Base-by-base conservation (phyloP, 64 coral and sea anemone species). In the Montipora sp. region DNA sequence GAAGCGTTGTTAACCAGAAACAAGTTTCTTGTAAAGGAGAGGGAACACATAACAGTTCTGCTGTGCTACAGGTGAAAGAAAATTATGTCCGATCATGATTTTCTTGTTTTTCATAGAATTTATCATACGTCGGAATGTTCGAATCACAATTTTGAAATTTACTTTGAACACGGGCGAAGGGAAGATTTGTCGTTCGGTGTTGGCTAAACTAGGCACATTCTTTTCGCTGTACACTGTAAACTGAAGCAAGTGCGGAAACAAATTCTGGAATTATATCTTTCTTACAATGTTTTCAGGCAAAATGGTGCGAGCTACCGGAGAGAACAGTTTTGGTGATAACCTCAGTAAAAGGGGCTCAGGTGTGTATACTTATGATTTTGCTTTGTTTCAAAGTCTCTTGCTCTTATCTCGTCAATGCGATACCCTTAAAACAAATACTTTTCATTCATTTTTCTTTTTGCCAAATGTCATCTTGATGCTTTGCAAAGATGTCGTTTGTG, bases 21-120 rank as follows among this genome's bases (percentile, higher is more conserved):
- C 95, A 97, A 76, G 92, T 97, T 15, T 87, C 95, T 84, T 97
- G 95, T 47, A 97, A 97, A 80, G 95, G 95, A 77, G 95, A 97
- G 74, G 87, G 95, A 72, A 92, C 95, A n/a, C 95, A 97, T 55
- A 94, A 77, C 9, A 97, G 95, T 53, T 97, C 95, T 80, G 83
- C 95, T 22, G 92, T 97, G 23, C 88, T 94, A 53, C 95, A 97
- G 89, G 95, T 91, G 66, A 11, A 10, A 5, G 16, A 49, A 50
- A 8, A 49, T 3, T 59, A 16, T 71, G 5, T 71, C 71, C 5
- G 19, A 16, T 45, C 73, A 46, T 75, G 1, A 77, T 19, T 77
- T 45, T 46, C 74, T 21, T 9, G 59, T 15, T 0, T 12, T 11
- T 3, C 9, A 63, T 15, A 3, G 59, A 63, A 63, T 15, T 14